Evolutionary conservation across 2,888 invertebrate genomes (phyloP), one percentile per base, ranked within the genome.

Genomic region (Sarcophaga subvicina): DNA sequence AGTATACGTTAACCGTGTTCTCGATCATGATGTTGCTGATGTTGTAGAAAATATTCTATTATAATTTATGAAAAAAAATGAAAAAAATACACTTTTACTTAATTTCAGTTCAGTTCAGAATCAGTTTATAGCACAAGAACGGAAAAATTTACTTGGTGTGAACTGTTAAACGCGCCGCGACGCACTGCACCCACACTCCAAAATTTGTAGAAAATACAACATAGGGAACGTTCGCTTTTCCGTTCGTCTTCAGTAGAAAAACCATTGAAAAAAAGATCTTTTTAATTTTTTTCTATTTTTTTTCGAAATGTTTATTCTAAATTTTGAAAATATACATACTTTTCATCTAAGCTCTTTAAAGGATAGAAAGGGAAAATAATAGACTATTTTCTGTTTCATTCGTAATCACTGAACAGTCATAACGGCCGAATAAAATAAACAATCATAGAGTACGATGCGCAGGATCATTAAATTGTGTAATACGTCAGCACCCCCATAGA

Each of bases 171-270:
- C 92, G 93, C 92, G 91, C 88, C 92, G 91, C 92, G 92, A 92
- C 91, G 91, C 91, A 93, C 93, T 93, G 93, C 93, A 93, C 92
- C 93, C 93, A 93, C 93, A 93, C 93, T 93, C 93, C 91, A 92
- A 91, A 91, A 91, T 91, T 89, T 89, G 86, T 90, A 88, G 82
- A 89, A 90, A 89, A 80, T 76, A 62, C 81, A 84, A 82, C 67
- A 82, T 78, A 37, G 62, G 76, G 79, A 87, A 80, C 64, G 60
- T 59, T 76, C 75, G 54, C 54, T 75, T 66, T 66, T 80, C 72
- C 54, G 69, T 75, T 79, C 75, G 70, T 77, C 73, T 79, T 71
- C 14, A 70, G 45, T 49, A 80, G 59, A 22, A 72, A 72, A 83
- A 49, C 45, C 64, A 82, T 60, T 64, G 63, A 80, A 63, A 45